These are phyloP conservation scores for Hydrolagus colliei DNA, from an alignment of 2,797 vertebrate genomes.

Conservation along the genomic window DNA sequence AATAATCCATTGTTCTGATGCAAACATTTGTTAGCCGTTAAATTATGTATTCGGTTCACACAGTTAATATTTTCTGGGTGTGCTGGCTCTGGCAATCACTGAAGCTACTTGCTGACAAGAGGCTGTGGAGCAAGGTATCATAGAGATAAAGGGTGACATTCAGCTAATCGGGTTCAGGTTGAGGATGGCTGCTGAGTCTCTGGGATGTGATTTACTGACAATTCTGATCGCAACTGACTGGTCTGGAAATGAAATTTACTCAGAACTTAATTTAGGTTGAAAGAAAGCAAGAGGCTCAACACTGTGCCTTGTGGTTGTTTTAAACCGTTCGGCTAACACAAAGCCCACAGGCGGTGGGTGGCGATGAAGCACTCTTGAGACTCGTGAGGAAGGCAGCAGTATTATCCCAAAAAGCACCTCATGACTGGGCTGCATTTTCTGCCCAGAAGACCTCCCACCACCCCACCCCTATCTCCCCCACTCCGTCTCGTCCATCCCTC, in stretches of 20 bases:
- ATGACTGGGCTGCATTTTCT: too few species aligned
- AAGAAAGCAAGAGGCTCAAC: slow-evolving; percentile 36
- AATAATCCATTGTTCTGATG: background rate
- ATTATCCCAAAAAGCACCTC: too few species aligned
- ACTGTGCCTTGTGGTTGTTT: background rate
- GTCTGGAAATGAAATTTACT: slow-evolving; percentile 42
- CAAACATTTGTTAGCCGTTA: background rate
- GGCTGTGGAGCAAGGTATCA: slow-evolving; percentile 36
- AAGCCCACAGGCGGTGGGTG: background rate
- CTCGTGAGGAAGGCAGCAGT: too few species aligned
- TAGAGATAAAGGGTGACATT: slow-evolving; percentile 38
- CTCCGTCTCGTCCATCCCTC: too few species aligned
- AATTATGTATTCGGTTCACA: background rate
- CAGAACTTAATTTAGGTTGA: slow-evolving; percentile 38
- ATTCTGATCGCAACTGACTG: slow-evolving; percentile 42
- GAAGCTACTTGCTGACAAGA: slow-evolving; percentile 2
- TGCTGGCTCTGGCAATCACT: background rate
- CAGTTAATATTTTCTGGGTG: background rate
- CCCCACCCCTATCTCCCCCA: too few species aligned
- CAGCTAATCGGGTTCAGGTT: slow-evolving; percentile 42
- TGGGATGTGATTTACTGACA: slow-evolving; percentile 41
- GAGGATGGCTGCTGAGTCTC: slow-evolving; percentile 36
- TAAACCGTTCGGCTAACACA: background rate
- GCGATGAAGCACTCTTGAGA: too few species aligned
- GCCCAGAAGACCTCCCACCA: too few species aligned